phyloP scores from a whole-genome alignment of 2,113 vertebrate genomes.

The Leptodactylus fuscus region DNA sequence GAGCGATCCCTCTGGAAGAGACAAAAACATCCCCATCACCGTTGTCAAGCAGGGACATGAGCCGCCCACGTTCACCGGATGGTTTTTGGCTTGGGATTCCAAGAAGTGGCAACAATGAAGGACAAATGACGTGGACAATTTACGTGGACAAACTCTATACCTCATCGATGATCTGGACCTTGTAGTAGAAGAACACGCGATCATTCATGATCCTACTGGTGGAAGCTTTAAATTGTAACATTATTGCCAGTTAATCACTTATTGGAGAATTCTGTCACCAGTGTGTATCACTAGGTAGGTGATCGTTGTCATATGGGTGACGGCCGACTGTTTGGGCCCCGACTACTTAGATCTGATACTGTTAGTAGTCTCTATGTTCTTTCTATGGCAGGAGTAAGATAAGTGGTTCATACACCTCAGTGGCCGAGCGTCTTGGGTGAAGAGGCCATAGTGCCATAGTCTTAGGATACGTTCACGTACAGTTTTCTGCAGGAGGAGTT shows the following conservation, averaged over 20 bases:
- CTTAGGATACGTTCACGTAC: no score
- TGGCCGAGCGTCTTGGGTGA: neutral
- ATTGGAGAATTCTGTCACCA: no score
- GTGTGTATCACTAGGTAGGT: no score
- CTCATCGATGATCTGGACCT: neutral
- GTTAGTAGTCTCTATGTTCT: no score
- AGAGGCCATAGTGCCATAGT: neutral
- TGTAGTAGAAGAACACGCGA: neutral
- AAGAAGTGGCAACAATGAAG: slow-evolving; percentile 74
- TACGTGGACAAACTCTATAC: neutral
- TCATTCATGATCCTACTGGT: no score
- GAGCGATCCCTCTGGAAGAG: slow-evolving; percentile 87
- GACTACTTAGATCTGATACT: no score
- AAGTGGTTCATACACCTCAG: neutral
- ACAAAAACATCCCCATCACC: slow-evolving; percentile 82
- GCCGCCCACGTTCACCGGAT: slow-evolving; percentile 90
- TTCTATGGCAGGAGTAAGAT: neutral
- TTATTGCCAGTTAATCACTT: neutral
- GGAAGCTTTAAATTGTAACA: neutral
- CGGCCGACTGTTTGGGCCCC: no score
- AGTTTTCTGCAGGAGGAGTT: no score
- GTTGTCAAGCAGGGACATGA: slow-evolving; percentile 88
- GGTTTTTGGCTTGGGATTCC: slow-evolving; percentile 91
- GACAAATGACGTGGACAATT: neutral
- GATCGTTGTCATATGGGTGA: no score